Evolutionary conservation across 2,113 vertebrate genomes (phyloP), one percentile per base, ranked within the genome.

Genomic region (Struthio camelus): DNA sequence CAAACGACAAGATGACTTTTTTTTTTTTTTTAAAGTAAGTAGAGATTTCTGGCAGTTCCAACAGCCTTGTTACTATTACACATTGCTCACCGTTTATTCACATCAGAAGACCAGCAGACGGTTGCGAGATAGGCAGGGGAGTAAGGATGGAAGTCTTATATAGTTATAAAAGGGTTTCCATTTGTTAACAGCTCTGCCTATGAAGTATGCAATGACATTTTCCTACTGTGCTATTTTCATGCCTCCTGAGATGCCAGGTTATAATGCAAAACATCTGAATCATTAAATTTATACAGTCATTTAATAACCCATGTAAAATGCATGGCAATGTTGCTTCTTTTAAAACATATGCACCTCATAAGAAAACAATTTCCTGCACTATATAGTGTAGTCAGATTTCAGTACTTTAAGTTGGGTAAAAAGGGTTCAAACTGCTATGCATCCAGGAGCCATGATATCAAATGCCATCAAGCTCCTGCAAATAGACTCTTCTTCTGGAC

Each of bases 121-220:
- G 85, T 44, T 95, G n/a, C n/a, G 87, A 96, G 93, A 93, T 90
- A 95, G 91, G 89, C 85, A 91, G 91, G 82, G 85, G 85, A 94
- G 76, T 94, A 91, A 96, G 90, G 95, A 96, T 88, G 94, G 91
- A 97, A 93, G 87, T 96, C 91, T 83, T 69, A 86, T 23, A 67
- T 14, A 96, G 93, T 91, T 97, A 97, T 86, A 94, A 95, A 95
- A 96, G 94, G 94, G 95, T 97, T 97, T 96, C 93, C 89, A 97
- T 97, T 97, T 97, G 94, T 97, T 97, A 97, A 70, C 79, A 80
- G 84, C 64, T 89, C 88, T 95, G 90, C 79, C 65, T 90, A 80
- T 70, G 90, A 81, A 75, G 95, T 93, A 83, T 80, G 90, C 92
- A 96, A 91, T 78, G 81, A 94, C 81, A 80, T 91, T 95, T 97